Evolutionary conservation across 1,140 invertebrate genomes (phyloP), one percentile per base, ranked within the genome.

Genomic region (Ceratina calcarata): DNA sequence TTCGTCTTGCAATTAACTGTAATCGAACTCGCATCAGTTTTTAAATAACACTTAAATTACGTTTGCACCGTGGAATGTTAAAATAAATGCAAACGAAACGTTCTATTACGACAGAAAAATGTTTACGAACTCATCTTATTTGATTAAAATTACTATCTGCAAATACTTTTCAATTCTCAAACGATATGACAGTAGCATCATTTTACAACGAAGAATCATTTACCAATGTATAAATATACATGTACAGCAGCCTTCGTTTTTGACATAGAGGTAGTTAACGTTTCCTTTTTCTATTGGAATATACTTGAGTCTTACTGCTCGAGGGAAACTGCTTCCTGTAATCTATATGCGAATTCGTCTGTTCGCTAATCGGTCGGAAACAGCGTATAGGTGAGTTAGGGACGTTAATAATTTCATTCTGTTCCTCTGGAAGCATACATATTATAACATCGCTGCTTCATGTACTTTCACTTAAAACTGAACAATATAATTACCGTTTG

Each of bases 341-440:
- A 80, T 87, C 78, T 82, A 88, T 88, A 8, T 84, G 60, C 13
- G 84, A 81, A 75, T 81, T 70, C 32, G 58, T 85, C 64, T 78
- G 80, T 73, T 88, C 77, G 57, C 82, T 85, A 61, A 88, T 88
- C 13, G 86, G 78, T 57, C 58, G 71, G 27, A 68, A 83, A 51
- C 58, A 79, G 22, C 78, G 74, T 24, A 86, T n/a, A 7, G 86
- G 85, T 22, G 87, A 88, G 6, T 76, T 74, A 27, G 78, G 67
- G 15, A 80, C 57, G 3, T 70, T 75, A 55, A 65, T n/a, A 10
- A 81, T 49, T 22, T 49, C 22, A 66, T 58, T 70, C 65, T 60
- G n/a, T 49, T 32, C 71, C 18, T 76, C 80, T 84, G 55, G 70
- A 79, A 83, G 65, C 15, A 65, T 37, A 20, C 49, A 22, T 18